These are phyloP conservation scores for Polydrusus tereticollis DNA, from an alignment of 2,888 invertebrate species.

Conservation along the genomic window DNA sequence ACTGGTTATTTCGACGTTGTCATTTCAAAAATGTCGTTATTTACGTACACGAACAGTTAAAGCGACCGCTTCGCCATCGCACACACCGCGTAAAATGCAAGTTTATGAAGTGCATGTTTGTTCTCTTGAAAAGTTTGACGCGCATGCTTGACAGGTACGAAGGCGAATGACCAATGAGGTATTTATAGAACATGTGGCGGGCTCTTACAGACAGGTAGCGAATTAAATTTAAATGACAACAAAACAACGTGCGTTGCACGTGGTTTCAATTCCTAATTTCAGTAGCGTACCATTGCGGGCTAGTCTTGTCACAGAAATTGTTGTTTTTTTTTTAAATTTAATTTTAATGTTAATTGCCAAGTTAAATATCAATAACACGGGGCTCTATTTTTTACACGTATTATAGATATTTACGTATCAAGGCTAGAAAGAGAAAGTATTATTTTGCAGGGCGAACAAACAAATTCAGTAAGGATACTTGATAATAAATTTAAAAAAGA, in stretches of 20 bases:
- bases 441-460: no score
- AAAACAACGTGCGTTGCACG: constrained; percentile 31
- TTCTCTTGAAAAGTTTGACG: constrained; percentile 54
- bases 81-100: constrained; percentile 54
- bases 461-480: no score
- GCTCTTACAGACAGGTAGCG: constrained; percentile 53
- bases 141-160: constrained; percentile 54
- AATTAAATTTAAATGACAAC: constrained; percentile 35
- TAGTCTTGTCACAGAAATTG: no score
- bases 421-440: no score
- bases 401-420: no score
- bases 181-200: constrained; percentile 43
- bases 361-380: no score
- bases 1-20: constrained; percentile 5
- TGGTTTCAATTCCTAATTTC: neutral
- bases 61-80: constrained; percentile 38
- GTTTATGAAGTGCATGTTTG: constrained; percentile 55
- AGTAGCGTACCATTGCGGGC: constrained; percentile 16
- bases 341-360: no score
- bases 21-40: constrained; percentile 16
- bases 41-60: constrained; percentile 26
- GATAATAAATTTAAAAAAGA: no score
- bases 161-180: constrained; percentile 54
- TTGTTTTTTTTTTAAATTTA: no score
- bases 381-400: no score